Base-by-base conservation (phyloP, 2,113 vertebrate species). In the Mobula birostris region DNA sequence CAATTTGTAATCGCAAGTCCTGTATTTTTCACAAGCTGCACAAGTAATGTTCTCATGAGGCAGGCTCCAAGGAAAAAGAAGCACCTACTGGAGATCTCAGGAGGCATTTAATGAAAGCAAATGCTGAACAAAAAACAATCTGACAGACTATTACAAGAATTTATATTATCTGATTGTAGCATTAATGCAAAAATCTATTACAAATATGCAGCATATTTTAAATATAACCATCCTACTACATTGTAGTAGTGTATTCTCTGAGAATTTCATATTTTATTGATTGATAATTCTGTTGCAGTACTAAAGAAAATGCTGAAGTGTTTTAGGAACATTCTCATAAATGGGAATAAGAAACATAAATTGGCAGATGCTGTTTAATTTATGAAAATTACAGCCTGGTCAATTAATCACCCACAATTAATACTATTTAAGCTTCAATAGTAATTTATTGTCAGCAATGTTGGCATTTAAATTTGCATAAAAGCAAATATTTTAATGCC, bases 1-100 rank as follows among this genome's bases (percentile, higher is more conserved):
- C 97, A 97, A 98, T 97, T 74, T 74, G 72, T 74, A 74, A 74
- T 74, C 97, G 96, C 95, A 96, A 95, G 95, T 94, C 95, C 96
- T 95, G 95, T 95, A 94, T 95, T 94, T 95, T 91, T 95, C 14
- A 61, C 78, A 95, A 94, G 95, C 94, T 95, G 76, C 94, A 95
- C 94, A 96, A 95, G 94, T 96, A 97, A 95, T 94, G 94, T 94
- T 95, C 94, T 94, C 87, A 90, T 36, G 4, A 88, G 83, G 63
- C 68, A 94, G 68, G 78, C 94, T 94, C 95, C 94, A 95, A 88
- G 94, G 95, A 96, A 63, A 96, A 94, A 96, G 76, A 48, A 2
- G 12, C 94, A 95, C 5, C 17, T 94, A 78, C 58, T 94, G 82
- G 76, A 79, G 94, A 94, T 19, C 68, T 61, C 94, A 40, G 27